These are phyloP conservation scores for Smutsia gigantea DNA, from an alignment of 2,797 vertebrate genomes.

Conservation along the genomic window DNA sequence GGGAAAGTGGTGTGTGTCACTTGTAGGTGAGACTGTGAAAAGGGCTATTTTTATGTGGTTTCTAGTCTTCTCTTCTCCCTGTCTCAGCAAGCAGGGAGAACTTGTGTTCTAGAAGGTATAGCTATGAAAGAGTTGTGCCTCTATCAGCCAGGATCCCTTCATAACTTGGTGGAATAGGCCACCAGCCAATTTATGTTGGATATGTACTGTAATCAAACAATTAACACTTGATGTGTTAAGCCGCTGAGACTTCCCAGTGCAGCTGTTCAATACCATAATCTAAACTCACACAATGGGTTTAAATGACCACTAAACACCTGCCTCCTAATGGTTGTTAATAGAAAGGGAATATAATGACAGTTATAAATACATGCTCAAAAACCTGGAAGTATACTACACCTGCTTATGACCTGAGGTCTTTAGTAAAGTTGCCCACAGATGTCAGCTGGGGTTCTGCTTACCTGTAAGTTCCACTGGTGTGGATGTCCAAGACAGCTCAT, in stretches of 20 bases:
- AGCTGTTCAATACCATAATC: background rate
- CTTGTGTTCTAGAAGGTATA: background rate
- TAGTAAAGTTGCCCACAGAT: background rate
- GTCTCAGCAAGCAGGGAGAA: background rate
- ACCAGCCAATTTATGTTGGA: background rate
- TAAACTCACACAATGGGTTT: background rate
- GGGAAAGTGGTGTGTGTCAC: background rate
- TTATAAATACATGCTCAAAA: background rate
- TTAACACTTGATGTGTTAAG: background rate
- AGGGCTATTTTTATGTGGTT: background rate
- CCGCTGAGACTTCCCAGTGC: background rate
- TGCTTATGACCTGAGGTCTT: background rate
- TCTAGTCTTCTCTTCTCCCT: background rate
- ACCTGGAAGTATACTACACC: background rate
- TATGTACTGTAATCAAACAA: background rate
- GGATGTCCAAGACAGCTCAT: background rate
- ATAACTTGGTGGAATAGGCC: background rate
- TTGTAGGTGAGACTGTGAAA: background rate
- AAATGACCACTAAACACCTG: background rate
- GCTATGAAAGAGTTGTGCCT: background rate
- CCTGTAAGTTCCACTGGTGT: background rate
- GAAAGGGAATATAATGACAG: background rate
- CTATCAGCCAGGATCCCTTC: background rate
- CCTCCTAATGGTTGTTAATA: background rate
- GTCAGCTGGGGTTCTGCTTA: background rate